These are phyloP conservation scores for Psittacara wagleri DNA, from an alignment of 2,113 vertebrate species.

Conservation along the genomic window DNA sequence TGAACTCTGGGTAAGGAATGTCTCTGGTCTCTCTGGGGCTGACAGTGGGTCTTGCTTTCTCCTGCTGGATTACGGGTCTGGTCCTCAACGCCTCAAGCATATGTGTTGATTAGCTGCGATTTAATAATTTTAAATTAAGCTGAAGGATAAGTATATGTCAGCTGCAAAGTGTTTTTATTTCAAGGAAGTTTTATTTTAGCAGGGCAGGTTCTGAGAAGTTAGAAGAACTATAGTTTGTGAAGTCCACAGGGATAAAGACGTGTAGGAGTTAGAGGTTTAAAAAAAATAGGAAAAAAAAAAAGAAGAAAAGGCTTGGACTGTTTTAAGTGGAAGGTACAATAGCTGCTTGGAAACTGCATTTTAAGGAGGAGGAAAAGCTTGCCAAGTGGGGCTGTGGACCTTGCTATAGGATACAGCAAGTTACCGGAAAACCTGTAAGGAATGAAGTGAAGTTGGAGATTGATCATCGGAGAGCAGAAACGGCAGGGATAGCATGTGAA, in stretches of 20 bases:
- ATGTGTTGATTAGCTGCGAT: not conserved
- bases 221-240: not conserved
- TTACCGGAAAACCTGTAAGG: not conserved
- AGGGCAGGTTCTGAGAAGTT: not conserved
- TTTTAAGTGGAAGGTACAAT: not conserved
- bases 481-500: not conserved
- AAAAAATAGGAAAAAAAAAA: not conserved
- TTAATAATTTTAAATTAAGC: constrained; percentile 17
- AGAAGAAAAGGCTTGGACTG: not conserved
- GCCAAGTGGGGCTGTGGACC: not conserved
- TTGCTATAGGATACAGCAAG: not conserved
- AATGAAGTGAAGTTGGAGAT: not conserved
- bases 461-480: not conserved
- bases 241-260: not conserved
- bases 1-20: not conserved
- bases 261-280: not conserved
- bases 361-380: not conserved
- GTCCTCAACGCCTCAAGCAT: not conserved
- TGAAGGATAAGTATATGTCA: not conserved
- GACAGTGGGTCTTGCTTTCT: not conserved
- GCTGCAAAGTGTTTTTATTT: not conserved
- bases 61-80: not conserved
- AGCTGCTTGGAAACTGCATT: not conserved
- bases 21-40: not conserved
- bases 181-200: constrained; percentile 12